These are phyloP conservation scores for Oenanthe oenanthe DNA, from an alignment of 2,113 vertebrate genomes.

Conservation along the genomic window DNA sequence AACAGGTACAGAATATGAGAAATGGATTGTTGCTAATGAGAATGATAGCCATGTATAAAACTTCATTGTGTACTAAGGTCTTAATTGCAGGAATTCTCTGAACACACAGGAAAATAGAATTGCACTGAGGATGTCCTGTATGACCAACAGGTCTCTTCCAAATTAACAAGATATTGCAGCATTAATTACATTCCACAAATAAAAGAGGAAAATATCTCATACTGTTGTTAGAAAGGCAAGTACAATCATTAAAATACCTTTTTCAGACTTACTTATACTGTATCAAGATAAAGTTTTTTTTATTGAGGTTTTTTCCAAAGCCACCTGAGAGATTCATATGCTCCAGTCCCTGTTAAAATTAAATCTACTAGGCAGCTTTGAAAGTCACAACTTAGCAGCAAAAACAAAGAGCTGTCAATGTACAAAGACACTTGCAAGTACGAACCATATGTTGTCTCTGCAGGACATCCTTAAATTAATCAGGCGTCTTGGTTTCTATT, in stretches of 20 bases:
- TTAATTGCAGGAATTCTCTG: not conserved
- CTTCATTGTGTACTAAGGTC: not conserved
- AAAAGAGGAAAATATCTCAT: not conserved
- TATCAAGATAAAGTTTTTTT: not conserved
- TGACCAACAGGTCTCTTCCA: not conserved
- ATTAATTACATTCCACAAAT: not conserved
- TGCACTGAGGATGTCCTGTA: not conserved
- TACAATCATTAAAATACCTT: not conserved
- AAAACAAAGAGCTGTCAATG: not conserved
- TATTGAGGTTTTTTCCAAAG: not conserved
- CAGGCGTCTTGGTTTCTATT: not conserved
- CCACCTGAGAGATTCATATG: not conserved
- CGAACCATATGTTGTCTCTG: not conserved
- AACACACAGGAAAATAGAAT: not conserved
- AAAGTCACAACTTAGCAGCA: not conserved
- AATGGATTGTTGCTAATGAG: not conserved
- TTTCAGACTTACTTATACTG: not conserved
- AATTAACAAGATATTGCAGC: not conserved
- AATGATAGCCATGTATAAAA: not conserved
- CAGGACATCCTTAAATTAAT: not conserved
- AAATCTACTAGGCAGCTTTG: not conserved
- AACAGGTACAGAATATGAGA: not conserved
- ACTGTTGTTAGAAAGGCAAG: not conserved
- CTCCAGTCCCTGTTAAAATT: constrained; percentile 1
- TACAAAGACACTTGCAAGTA: not conserved